These are phyloP conservation scores for Teleiodes luculella DNA, from an alignment of 2,888 invertebrate genomes.

Conservation along the genomic window DNA sequence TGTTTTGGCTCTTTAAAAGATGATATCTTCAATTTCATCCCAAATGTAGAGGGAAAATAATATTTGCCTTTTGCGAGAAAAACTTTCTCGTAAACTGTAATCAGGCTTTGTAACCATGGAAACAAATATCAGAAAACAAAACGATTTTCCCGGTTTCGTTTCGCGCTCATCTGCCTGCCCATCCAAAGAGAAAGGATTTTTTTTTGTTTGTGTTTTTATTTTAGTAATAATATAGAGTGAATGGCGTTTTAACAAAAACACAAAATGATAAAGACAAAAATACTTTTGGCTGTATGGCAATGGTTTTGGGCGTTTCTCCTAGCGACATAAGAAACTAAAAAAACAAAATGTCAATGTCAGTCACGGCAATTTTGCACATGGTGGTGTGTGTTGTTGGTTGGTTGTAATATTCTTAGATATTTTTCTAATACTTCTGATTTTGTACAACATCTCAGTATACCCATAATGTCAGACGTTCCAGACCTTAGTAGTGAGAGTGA, in stretches of 20 bases:
- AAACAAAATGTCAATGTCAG: neutral
- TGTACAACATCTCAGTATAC: too few species aligned
- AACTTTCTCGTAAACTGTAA: neutral
- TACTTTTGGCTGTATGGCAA: neutral
- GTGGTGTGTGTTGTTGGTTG: too few species aligned
- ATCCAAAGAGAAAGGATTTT: too few species aligned
- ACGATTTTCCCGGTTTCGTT: too few species aligned
- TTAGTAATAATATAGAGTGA: neutral
- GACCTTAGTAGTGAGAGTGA: constrained; percentile 75
- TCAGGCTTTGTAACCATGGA: neutral
- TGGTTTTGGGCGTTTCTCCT: too few species aligned
- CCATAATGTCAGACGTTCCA: constrained; percentile 65
- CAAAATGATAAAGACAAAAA: too few species aligned
- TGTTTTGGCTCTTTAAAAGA: constrained; percentile 87
- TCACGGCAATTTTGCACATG: too few species aligned
- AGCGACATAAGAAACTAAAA: too few species aligned
- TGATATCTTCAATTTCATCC: constrained; percentile 81
- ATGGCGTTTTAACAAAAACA: neutral
- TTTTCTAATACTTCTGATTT: too few species aligned
- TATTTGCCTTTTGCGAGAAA: neutral
- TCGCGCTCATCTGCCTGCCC: neutral
- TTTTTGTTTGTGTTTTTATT: neutral
- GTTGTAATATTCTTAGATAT: constrained; percentile 8
- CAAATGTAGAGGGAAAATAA: neutral
- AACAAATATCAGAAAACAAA: neutral